Base-by-base conservation (phyloP, 2,888 invertebrate genomes). In the Nomada ferruginata region DNA sequence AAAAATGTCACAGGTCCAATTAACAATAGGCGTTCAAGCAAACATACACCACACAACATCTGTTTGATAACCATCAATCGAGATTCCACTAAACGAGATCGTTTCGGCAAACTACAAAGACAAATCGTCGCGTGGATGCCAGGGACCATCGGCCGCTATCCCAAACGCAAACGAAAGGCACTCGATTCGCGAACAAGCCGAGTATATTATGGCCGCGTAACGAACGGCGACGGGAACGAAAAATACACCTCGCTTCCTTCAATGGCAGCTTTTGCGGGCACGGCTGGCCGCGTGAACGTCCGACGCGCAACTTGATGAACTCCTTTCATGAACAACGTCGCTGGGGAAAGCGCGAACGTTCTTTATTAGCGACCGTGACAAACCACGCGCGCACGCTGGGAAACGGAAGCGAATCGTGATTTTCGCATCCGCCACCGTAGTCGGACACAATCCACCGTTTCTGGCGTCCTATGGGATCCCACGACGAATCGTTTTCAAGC, bases 251-350 rank as follows among this genome's bases (percentile, higher is more conserved):
- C 36, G 53, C 36, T 52, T 42, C 10, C 11, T 0, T 11, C 36
- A 1, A 36, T 36, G 36, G 4, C 9, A 9, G 15, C 20, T 66
- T 36, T 7, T n/a, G 52, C 29, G 1, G 29, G 47, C 20, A n/a
- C 26, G 20, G 50, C 20, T 4, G 15, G n/a, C 23, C 61, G 42
- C 13, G 52, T 29, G 26, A 57, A n/a, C 44, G 47, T 23, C 4
- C 64, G 23, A 18, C 15, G 52, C 52, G 44, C 57, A 47, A 64
- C 59, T 70, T 75, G 52, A 79, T 79, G 75, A 75, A 75, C 69
- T 42, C 78, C 57, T 69, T 75, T 79, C 75, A 79, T 36, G 50
- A 9, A 29, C 7, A 15, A 23, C 29, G n/a, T 20, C 47, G 18
- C 68, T 11, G 0, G 70, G 53, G 23, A 47, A 23, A 50, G 4